These are phyloP conservation scores for Hemitrygon akajei DNA, from an alignment of 2,797 vertebrate species.

Conservation along the genomic window DNA sequence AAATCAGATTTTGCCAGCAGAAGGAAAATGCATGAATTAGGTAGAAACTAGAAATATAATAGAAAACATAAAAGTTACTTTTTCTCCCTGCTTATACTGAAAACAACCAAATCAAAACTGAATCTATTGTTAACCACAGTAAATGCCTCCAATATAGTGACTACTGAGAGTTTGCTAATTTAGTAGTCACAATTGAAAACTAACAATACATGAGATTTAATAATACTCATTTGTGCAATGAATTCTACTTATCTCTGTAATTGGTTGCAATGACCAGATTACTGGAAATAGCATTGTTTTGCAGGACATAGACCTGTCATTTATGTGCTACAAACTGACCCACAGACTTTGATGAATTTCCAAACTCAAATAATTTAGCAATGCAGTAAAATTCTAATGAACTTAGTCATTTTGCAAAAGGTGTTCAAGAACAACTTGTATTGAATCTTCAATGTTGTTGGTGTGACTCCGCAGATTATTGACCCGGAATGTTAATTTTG, in stretches of 20 bases:
- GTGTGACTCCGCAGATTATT: too few species aligned
- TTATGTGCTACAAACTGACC: background rate
- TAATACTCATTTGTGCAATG: background rate
- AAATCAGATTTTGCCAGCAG: background rate
- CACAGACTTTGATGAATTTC: background rate
- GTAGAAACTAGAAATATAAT: slow-evolving; percentile 32
- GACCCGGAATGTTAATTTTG: too few species aligned
- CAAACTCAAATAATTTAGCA: background rate
- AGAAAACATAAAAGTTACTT: slow-evolving; percentile 31
- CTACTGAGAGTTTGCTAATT: background rate
- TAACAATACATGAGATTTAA: background rate
- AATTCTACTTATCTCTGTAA: background rate
- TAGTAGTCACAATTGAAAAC: background rate
- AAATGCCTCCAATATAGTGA: slow-evolving; percentile 5
- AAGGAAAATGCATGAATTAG: background rate
- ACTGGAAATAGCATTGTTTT: background rate
- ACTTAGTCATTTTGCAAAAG: background rate
- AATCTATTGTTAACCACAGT: slow-evolving; percentile 35
- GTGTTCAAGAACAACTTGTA: background rate
- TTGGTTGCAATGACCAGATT: background rate
- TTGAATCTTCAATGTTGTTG: background rate
- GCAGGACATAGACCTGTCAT: background rate
- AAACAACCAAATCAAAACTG: slow-evolving; percentile 34
- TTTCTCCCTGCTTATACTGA: slow-evolving; percentile 27
- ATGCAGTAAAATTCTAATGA: too few species aligned